A percentile compares a stretch with the other conserved stretches of the same genome.
Evolutionary conservation across 2,797 vertebrate genomes (phyloP).

Genomic region (Crax fasciolata): DNA sequence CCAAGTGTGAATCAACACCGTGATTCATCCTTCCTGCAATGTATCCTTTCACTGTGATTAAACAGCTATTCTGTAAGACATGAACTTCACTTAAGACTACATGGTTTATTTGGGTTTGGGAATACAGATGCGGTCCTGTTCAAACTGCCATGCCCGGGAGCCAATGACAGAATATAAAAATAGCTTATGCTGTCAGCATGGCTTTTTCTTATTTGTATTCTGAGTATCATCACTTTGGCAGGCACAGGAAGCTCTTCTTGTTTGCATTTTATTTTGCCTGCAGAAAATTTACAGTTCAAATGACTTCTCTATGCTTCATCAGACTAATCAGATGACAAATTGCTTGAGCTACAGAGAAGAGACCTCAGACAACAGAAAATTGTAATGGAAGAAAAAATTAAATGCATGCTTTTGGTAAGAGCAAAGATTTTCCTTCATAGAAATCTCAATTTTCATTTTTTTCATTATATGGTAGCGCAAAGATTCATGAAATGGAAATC

Average conservation of each 20-base stretch:
- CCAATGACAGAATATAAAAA: conserved; percentile 82
- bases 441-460: conserved; percentile 25
- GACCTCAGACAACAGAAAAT: conserved; percentile 75
- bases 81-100: conserved; percentile 67
- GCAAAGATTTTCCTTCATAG: conserved; percentile 31
- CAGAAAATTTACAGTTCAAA: conserved; percentile 84
- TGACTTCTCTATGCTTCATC: conserved; percentile 84
- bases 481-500: conserved; percentile 13
- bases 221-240: conserved; percentile 87
- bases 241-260: conserved; percentile 83
- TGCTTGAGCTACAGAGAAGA: conserved; percentile 80
- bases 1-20: conserved; percentile 43
- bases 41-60: conserved; percentile 42
- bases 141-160: conserved; percentile 75
- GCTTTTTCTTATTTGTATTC: conserved; percentile 87
- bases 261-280: conserved; percentile 84
- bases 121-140: conserved; percentile 74
- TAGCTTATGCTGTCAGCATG: conserved; percentile 87
- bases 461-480: neutral
- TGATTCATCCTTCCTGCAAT: conserved; percentile 46
- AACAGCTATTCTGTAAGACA: conserved; percentile 66
- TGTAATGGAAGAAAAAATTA: conserved; percentile 60
- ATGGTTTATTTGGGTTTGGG: conserved; percentile 67
- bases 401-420: conserved; percentile 44
- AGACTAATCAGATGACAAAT: conserved; percentile 84